Evolutionary conservation across 1,140 invertebrate species (phyloP), one percentile per base, ranked within the genome.

Genomic region (Plodia interpunctella): DNA sequence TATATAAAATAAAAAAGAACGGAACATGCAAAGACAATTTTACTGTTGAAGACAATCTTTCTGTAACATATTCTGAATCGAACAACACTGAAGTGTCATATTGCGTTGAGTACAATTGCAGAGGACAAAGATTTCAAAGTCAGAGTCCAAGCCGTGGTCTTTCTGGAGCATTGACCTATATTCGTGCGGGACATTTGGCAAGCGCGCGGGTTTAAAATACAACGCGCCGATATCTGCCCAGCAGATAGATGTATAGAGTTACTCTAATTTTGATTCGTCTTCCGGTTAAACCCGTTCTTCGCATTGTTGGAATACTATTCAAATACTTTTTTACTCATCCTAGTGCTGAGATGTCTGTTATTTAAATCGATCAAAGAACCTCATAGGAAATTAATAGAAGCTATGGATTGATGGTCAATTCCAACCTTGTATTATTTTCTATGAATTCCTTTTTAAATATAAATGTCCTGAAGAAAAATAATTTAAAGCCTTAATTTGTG

Each of bases 131-230:
- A 35, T 35, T 35, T 35, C 32, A 35, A 35, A 35, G 32, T 35
- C 32, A 25, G 32, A 35, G 32, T 35, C 32, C 32, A 51, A 51
- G 49, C 9, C 13, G 18, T 62, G 64, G 50, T 55, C 68, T 35
- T 35, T 71, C 78, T 80, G 78, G 83, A 83, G 74, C 83, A 87
- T 87, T 87, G 83, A 85, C 83, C 83, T 63, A 85, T 57, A 83
- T 87, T 78, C 62, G 68, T 62, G 70, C 64, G 79, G 72, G 62
- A 67, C 72, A 83, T 72, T 87, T 87, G 84, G 82, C 84, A 85
- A 60, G 63, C 67, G 60, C 58, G 59, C 49, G 57, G 66, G 61
- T 75, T 64, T 74, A 76, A 78, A 80, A 78, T 80, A 78, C 68
- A 60, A 63, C 61, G 64, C 52, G 51, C 61, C 59, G 55, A 59